A percentile compares a stretch with the other conserved stretches of the same genome.
Conservation (phyloP, 2,113 vertebrate genomes). For the Cinclus mexicanus region DNA sequence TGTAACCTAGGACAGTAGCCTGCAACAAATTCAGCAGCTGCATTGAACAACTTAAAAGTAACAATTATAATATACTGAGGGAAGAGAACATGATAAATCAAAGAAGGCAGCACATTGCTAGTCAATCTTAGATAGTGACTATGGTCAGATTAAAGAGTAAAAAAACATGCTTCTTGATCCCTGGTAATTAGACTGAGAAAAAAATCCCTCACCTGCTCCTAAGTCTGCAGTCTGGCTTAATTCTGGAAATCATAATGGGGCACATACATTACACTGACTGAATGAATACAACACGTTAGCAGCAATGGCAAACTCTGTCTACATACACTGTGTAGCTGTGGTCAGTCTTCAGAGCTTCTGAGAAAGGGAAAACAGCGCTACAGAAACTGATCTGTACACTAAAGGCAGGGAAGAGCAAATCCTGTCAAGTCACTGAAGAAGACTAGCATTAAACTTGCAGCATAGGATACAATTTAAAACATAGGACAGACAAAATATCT, state of each 20-base stretch:
- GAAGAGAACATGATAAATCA: background rate
- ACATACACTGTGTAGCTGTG: background rate
- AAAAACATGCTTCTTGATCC: background rate
- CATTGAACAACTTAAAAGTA: background rate
- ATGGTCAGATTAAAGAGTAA: background rate
- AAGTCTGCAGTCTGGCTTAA: background rate
- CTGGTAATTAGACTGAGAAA: background rate
- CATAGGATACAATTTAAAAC: background rate
- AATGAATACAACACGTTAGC: background rate
- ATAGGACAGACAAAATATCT: background rate
- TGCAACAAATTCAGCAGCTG: background rate
- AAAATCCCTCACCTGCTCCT: background rate
- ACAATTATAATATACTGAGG: background rate
- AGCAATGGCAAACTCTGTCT: background rate
- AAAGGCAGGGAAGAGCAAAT: background rate
- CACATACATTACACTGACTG: accelerated
- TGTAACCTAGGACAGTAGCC: background rate
- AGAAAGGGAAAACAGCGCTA: background rate
- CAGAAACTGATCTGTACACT: background rate
- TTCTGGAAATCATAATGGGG: background rate
- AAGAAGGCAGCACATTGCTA: background rate
- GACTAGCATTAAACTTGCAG: background rate
- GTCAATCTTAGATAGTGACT: accelerated
- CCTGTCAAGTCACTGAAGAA: background rate
- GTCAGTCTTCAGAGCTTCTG: background rate